Conservation (phyloP, 2,113 vertebrate genomes). For the Sylvilagus bachmani region DNA sequence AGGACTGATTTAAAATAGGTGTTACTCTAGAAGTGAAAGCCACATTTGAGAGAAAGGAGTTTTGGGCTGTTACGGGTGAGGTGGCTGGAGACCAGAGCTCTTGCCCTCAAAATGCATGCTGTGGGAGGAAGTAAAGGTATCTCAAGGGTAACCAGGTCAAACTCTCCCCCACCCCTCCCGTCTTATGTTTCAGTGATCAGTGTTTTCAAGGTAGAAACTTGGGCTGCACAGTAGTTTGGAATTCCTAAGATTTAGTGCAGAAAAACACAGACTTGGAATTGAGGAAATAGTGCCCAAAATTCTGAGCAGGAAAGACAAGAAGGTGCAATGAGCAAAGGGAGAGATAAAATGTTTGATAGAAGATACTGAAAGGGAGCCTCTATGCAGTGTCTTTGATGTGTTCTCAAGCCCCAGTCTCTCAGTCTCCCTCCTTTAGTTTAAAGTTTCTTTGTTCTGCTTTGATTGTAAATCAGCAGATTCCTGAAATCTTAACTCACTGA, state of each 20-base stretch:
- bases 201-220: neutral
- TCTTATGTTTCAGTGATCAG: neutral
- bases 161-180: too few relatives aligned
- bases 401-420: too few relatives aligned
- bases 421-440: too few relatives aligned
- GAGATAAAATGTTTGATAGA: neutral
- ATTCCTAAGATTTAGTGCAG: neutral
- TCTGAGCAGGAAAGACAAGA: neutral
- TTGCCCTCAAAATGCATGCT: neutral
- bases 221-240: neutral
- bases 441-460: too few relatives aligned
- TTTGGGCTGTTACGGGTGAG: neutral
- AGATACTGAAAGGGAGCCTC: neutral
- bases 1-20: neutral
- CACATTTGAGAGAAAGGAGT: neutral
- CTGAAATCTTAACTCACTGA: too few relatives aligned
- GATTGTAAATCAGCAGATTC: too few relatives aligned
- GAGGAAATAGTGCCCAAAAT: neutral
- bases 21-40: constrained; percentile 17
- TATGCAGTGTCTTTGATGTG: too few relatives aligned
- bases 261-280: neutral
- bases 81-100: neutral
- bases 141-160: neutral
- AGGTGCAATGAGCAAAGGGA: neutral
- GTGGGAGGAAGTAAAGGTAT: neutral